Conservation (phyloP, 2,113 vertebrate genomes). For the Tamias sibiricus region DNA sequence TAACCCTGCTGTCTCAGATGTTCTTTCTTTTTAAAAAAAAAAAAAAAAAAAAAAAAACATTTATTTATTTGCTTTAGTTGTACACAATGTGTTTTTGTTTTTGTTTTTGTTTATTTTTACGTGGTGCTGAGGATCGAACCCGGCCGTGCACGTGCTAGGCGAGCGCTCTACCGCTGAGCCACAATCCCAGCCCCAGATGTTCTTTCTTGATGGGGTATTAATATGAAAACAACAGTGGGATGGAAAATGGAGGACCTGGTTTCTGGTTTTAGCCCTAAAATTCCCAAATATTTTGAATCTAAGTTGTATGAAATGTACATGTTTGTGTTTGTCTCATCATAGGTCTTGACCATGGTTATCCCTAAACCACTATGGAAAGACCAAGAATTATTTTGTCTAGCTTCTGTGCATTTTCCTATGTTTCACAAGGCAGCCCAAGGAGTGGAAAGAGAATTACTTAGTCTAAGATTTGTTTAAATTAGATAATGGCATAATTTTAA, state of each 20-base stretch:
- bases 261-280: background rate
- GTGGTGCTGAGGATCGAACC: too few relatives aligned
- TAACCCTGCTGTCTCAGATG: background rate
- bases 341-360: background rate
- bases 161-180: too few relatives aligned
- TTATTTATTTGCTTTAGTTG: too few relatives aligned
- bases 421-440: background rate
- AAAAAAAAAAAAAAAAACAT: too few relatives aligned
- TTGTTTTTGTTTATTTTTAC: too few relatives aligned
- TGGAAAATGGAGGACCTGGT: background rate
- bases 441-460: background rate
- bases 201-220: background rate
- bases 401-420: background rate
- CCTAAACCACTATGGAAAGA: conserved; percentile 3
- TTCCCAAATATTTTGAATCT: background rate
- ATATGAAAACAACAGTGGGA: background rate
- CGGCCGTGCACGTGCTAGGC: too few relatives aligned
- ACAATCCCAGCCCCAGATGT: too few relatives aligned
- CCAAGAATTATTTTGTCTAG: background rate
- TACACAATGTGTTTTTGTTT: too few relatives aligned
- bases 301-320: background rate
- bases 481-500: background rate
- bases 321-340: background rate
- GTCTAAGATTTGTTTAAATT: conserved; percentile 4
- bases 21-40: too few relatives aligned